These are phyloP conservation scores for Stegodyphus mimosarum DNA, from an alignment of 1,140 invertebrate genomes.

Conservation along the genomic window DNA sequence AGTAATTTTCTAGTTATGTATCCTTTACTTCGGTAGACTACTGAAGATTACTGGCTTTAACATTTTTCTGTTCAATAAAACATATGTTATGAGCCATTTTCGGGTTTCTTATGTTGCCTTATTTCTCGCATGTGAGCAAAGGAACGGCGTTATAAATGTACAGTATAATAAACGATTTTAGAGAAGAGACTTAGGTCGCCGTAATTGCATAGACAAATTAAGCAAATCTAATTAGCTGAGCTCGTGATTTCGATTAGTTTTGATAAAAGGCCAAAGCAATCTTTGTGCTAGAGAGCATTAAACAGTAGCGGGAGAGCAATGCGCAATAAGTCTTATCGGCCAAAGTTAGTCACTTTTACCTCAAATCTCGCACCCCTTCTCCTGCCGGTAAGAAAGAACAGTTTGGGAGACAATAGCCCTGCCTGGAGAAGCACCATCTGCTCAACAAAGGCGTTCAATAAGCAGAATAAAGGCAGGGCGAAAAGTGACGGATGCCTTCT, in stretches of 20 bases:
- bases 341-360: constrained; percentile 32
- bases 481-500: constrained; percentile 52
- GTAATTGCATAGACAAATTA: background rate
- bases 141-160: too few relatives aligned
- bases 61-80: too few relatives aligned
- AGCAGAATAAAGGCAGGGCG: constrained; percentile 39
- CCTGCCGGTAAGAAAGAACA: constrained; percentile 6
- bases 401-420: constrained; percentile 34
- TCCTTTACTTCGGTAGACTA: too few relatives aligned
- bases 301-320: constrained; percentile 3
- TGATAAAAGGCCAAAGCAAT: constrained; percentile 30
- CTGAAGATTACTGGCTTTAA: too few relatives aligned
- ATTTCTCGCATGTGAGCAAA: too few relatives aligned
- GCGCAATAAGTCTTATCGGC: background rate
- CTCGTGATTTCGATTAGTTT: constrained; percentile 32
- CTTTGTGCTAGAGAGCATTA: constrained; percentile 28
- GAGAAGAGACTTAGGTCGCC: too few relatives aligned
- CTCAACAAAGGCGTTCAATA: constrained; percentile 7
- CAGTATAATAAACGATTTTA: too few relatives aligned
- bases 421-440: constrained; percentile 34
- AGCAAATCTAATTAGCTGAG: constrained; percentile 28
- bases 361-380: constrained; percentile 27
- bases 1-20: too few relatives aligned
- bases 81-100: too few relatives aligned
- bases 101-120: too few relatives aligned